Conservation (phyloP, 2,888 invertebrate species). For the Dasysyrphus tricinctus region DNA sequence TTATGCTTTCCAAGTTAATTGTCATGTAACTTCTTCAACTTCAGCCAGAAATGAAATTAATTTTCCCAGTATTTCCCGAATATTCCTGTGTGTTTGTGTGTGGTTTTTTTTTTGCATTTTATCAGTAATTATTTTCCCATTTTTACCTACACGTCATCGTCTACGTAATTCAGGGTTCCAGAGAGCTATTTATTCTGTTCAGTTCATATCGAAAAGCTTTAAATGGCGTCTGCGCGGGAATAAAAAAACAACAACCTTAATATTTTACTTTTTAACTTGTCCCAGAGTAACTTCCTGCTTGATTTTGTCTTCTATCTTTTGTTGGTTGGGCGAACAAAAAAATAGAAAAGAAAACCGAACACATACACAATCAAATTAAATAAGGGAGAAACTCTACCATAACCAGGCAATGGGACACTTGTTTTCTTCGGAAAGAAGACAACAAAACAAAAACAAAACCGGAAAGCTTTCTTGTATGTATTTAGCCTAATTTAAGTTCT, state of each 20-base stretch:
- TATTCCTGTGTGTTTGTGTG: conserved; percentile 3
- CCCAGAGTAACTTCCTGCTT: conserved; percentile 33
- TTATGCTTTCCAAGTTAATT: neutral
- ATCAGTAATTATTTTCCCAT: conserved; percentile 47
- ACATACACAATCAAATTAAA: conserved; percentile 4
- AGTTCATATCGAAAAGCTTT: conserved; percentile 56
- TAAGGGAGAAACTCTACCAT: conserved; percentile 40
- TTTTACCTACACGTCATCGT: conserved; percentile 67
- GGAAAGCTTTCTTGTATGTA: conserved; percentile 67
- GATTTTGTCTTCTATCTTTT: conserved; percentile 9
- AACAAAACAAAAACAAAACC: conserved; percentile 68
- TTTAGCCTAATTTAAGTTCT: conserved; percentile 69
- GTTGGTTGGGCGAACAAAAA: neutral
- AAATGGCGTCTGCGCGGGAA: conserved; percentile 57
- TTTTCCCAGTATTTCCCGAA: conserved; percentile 60
- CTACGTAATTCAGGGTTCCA: conserved; percentile 68
- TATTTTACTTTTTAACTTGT: conserved; percentile 22
- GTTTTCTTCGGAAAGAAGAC: conserved; percentile 62
- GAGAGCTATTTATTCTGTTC: conserved; percentile 34
- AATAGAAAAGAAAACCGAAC: neutral
- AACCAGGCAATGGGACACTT: conserved; percentile 71
- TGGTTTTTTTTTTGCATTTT: conserved; percentile 12
- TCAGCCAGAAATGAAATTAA: conserved; percentile 16
- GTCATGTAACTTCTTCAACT: neutral
- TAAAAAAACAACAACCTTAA: conserved; percentile 4